Conservation (phyloP, 1,140 invertebrate species). For the Drosophila kanapiae region DNA sequence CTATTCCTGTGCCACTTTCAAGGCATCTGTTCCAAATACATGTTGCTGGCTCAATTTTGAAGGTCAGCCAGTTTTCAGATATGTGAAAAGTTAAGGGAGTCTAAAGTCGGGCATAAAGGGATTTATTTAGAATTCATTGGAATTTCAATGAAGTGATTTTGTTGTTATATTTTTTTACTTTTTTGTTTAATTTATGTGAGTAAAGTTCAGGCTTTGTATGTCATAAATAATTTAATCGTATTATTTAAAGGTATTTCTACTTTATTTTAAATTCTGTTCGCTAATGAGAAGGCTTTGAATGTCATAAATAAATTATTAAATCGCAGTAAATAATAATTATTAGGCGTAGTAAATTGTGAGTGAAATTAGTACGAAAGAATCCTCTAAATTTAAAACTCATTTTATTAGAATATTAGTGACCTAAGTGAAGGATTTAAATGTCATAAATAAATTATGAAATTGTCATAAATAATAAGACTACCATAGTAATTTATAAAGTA, state of each 20-base stretch:
- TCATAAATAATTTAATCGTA: not conserved
- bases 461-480: no score
- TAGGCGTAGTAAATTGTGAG: not conserved
- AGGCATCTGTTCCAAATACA: conserved; percentile 58
- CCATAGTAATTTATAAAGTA: not conserved
- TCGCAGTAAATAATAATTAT: not conserved
- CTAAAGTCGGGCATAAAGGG: not conserved
- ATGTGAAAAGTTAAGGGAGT: conserved; percentile 54
- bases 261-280: no score
- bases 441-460: no score
- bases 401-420: no score
- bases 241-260: not conserved
- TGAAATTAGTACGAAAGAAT: not conserved
- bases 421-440: no score
- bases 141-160: not conserved
- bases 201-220: no score
- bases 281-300: no score
- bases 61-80: conserved; percentile 46
- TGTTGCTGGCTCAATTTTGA: conserved; percentile 47
- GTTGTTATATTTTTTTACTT: no score
- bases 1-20: conserved; percentile 8
- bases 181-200: no score
- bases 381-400: no score
- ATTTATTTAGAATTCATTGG: not conserved
- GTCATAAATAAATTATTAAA: not conserved